Evolutionary conservation across 2,888 invertebrate species (phyloP).

Genomic region (Troilus luridus): DNA sequence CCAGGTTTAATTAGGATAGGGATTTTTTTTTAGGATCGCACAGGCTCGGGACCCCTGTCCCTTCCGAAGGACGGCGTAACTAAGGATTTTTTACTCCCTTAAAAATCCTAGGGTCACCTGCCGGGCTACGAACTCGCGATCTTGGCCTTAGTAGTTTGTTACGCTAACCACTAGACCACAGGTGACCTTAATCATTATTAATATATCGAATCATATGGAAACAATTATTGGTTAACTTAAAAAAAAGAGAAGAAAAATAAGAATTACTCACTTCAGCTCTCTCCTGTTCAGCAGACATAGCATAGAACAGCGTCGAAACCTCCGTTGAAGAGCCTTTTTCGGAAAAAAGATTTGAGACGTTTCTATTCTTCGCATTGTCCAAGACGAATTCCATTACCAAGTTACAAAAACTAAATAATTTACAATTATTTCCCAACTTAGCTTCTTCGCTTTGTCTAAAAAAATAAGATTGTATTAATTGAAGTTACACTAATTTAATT

Average conservation of each 20-base stretch:
- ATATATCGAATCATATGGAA: not conserved
- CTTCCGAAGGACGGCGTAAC: too few species aligned
- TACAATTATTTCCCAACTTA: slow-evolving; percentile 57
- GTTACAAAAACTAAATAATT: slow-evolving; percentile 61
- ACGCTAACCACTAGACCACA: too few species aligned
- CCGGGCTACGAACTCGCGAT: too few species aligned
- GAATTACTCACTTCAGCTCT: slow-evolving; percentile 61
- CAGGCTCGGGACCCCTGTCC: too few species aligned
- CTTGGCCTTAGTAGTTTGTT: too few species aligned
- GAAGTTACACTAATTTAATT: not conserved
- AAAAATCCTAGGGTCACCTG: too few species aligned
- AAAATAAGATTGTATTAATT: not conserved
- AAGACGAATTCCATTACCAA: slow-evolving; percentile 61
- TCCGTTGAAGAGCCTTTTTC: slow-evolving; percentile 61
- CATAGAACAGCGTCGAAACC: slow-evolving; percentile 58
- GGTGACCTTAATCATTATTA: slow-evolving; percentile 6
- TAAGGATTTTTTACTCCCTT: too few species aligned
- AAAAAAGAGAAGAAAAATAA: too few species aligned
- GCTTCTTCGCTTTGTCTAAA: slow-evolving; percentile 54
- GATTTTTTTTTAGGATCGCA: too few species aligned
- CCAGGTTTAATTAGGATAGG: too few species aligned
- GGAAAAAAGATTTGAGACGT: slow-evolving; percentile 52
- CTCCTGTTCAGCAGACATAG: slow-evolving; percentile 62
- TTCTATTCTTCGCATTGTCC: slow-evolving; percentile 52
- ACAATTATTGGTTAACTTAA: not conserved